These are phyloP conservation scores for Xestia rhomboidea DNA, from an alignment of 2,888 invertebrate genomes.

Conservation along the genomic window DNA sequence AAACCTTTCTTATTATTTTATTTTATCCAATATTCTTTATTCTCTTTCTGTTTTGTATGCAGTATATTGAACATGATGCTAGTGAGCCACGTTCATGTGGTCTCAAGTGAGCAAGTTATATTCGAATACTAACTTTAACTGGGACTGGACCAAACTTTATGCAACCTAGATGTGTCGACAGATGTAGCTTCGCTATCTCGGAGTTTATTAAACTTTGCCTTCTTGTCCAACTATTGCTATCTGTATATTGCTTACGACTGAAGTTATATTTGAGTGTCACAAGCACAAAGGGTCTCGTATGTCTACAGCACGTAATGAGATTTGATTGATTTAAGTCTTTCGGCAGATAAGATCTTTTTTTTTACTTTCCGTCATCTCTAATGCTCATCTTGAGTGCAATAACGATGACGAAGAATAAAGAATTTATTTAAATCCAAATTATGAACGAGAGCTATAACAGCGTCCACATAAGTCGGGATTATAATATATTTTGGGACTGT, in stretches of 20 bases:
- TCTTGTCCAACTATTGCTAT: neutral
- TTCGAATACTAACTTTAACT: conserved; percentile 8
- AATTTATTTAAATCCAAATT: no score
- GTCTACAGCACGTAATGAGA: neutral
- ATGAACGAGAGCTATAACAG: neutral
- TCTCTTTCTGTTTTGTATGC: neutral
- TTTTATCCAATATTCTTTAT: neutral
- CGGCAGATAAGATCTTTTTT: neutral
- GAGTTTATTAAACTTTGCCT: conserved; percentile 4
- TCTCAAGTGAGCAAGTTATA: conserved; percentile 1
- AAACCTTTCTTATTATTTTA: no score
- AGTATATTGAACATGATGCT: neutral
- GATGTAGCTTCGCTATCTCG: neutral
- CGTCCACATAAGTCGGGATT: neutral
- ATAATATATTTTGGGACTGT: neutral
- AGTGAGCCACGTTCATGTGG: neutral
- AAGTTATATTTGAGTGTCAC: neutral
- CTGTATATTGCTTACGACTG: neutral
- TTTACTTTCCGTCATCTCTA: neutral
- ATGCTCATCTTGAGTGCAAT: no score
- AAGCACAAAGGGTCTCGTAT: neutral
- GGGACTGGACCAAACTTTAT: neutral
- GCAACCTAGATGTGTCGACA: neutral
- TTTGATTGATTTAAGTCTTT: neutral
- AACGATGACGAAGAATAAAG: no score